Evolutionary conservation across 2,888 invertebrate genomes (phyloP).

Genomic region (Polydrusus cervinus): DNA sequence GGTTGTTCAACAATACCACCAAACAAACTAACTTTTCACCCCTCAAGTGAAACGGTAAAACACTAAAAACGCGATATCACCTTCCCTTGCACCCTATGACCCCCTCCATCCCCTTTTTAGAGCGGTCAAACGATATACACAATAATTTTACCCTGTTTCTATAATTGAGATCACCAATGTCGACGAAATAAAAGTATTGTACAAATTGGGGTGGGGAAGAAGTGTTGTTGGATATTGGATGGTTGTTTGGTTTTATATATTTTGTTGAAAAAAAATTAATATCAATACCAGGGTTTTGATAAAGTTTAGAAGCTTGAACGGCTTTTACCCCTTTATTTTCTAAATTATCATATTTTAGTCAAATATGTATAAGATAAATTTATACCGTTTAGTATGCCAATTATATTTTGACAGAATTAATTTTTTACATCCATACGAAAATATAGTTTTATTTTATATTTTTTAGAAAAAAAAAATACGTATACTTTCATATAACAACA

Average conservation of each 20-base stretch:
- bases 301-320: too few species aligned
- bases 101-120: slow-evolving; percentile 46
- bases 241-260: not conserved
- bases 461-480: too few species aligned
- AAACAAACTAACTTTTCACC: slow-evolving; percentile 45
- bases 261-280: not conserved
- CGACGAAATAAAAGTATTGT: slow-evolving; percentile 17
- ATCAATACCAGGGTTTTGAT: not conserved
- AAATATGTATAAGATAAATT: too few species aligned
- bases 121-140: slow-evolving; percentile 47
- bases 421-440: too few species aligned
- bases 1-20: slow-evolving; percentile 50
- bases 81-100: slow-evolving; percentile 36
- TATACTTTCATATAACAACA: too few species aligned
- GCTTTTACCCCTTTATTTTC: too few species aligned
- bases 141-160: slow-evolving; percentile 49
- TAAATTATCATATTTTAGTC: too few species aligned
- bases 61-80: slow-evolving; percentile 52
- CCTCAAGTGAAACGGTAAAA: slow-evolving; percentile 51
- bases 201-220: slow-evolving; percentile 23
- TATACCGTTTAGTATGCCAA: too few species aligned
- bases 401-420: too few species aligned
- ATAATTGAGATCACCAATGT: slow-evolving; percentile 48
- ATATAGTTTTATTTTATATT: too few species aligned
- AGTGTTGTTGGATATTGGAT: not conserved